Percentiles rank a stretch among this genome's conserved stretches.
Evolutionary conservation across 1,140 invertebrate species (phyloP).

Genomic region (Hyposmocoma kahamanoa): DNA sequence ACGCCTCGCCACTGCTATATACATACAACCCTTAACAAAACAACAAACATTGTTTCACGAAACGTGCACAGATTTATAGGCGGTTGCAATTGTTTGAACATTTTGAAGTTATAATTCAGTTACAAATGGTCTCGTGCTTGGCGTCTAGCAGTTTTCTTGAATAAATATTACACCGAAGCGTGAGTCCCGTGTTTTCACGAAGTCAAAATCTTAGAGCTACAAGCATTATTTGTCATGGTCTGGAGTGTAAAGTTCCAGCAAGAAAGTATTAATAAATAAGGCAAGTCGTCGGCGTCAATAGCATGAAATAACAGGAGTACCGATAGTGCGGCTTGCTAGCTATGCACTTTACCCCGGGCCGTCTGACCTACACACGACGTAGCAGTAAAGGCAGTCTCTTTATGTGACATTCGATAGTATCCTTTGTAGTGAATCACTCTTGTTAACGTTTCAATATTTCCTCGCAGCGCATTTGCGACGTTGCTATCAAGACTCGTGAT

Average conservation of each 20-base stretch:
- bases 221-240: conserved; percentile 29
- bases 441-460: too few species aligned
- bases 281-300: conserved; percentile 31
- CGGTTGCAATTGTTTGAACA: too few species aligned
- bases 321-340: conserved; percentile 6
- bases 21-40: too few species aligned
- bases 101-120: conserved; percentile 13
- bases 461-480: too few species aligned
- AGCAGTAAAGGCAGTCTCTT: not conserved
- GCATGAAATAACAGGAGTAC: conserved; percentile 44
- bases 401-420: not conserved
- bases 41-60: too few species aligned
- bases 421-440: too few species aligned
- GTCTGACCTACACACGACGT: conserved; percentile 12
- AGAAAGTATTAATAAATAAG: conserved; percentile 34
- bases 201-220: conserved; percentile 13
- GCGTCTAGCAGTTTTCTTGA: conserved; percentile 28
- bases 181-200: conserved; percentile 7
- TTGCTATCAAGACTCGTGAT: too few species aligned
- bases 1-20: too few species aligned
- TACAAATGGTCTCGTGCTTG: conserved; percentile 27
- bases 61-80: too few species aligned
- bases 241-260: conserved; percentile 26
- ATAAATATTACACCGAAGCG: conserved; percentile 24
- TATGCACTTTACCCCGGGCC: conserved; percentile 4